Base-by-base conservation (phyloP, 2,888 invertebrate species). In the Malthinus seriepunctatus region DNA sequence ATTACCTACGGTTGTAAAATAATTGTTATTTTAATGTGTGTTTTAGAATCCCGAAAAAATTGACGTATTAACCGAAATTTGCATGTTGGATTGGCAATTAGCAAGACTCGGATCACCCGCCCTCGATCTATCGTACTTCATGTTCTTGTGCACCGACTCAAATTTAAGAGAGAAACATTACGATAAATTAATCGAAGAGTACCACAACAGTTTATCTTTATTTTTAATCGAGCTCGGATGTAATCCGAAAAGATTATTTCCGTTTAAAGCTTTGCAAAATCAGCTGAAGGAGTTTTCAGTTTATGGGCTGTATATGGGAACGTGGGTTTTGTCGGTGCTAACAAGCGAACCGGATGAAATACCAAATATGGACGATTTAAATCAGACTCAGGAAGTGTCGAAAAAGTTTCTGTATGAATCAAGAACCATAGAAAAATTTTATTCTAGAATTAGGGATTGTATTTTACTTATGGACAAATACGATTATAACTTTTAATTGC, bases 41-140 rank as follows among this genome's bases (percentile, higher is more conserved):
- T 53, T 53, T 34, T 33, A 64, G 64, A 54, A 66, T 48, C 35
- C 46, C 2, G 31, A 51, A 7, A 35, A 58, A 10, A 61, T 64
- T 31, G 53, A 45, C 7, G 48, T 37, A 11, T 14, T 46, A 31
- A 32, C 47, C 2, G 54, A 54, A 9, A 14, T 54, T 23, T 54
- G 54, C 15, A 54, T 69, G 1, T 33, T 69, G 31, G 69, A 69
- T 44, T 69, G 64, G 60, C 68, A 69, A 58, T 44, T 67, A 8
- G 39, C 60, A n/a, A 34, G 61, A 37, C 34, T 51, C 8, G 54
- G 56, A n/a, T 64, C 70, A 8, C 71, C 72, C 0, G 71, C 67
- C 3, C 52, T 68, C 37, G 77, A 77, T 53, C 39, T 76, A 39
- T 61, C 68, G 8, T 75, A 76, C 47, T 62, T 73, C 51, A 52